Evolutionary conservation across 2,888 invertebrate species (phyloP), one percentile per base, ranked within the genome.

Genomic region (Hanleya hanleyi): DNA sequence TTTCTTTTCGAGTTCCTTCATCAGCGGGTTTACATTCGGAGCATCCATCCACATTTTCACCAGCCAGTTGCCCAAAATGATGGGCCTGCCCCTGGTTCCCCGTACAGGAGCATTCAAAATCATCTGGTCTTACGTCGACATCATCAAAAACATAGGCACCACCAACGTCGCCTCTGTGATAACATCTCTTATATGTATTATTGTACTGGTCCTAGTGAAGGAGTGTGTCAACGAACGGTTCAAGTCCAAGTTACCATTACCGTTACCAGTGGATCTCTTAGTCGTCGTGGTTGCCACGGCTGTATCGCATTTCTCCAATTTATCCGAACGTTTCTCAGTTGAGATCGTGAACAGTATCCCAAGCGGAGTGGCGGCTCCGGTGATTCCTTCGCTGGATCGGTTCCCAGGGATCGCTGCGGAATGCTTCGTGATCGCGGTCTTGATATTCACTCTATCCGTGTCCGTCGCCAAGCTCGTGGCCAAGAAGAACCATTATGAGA

Each of bases 121-220:
- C 6, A 64, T 84, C 18, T 62, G 69, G 18, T 93, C 93, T 0
- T 90, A 93, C 64, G 90, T 92, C 22, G 93, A 93, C 84, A 91
- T 94, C 66, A 90, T 93, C 76, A 89, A 91, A 73, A 90, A 92
- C 77, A 89, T 95, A 76, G 82, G 91, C 1, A 83, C 92, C 26
- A 90, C 93, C 9, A 95, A 96, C 89, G 87, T 92, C 79, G 92
- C 93, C 0, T 94, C 96, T 0, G 88, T 95, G 32, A 88, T 93
- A 32, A 92, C 95, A 57, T 95, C 96, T 0, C 78, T 92, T n/a
- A 91, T 94, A 50, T 92, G 94, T 1, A 93, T 95, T 64, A 80
- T 93, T 32, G 83, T 93, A 67, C 92, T 95, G 38, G 91, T 94
- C 0, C 80, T 94, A 33, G 88, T 89, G 22, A 86, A 86, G 68